Evolutionary conservation across 2,797 vertebrate genomes (phyloP), one percentile per base, ranked within the genome.

Genomic region (Parauchenoglanis punctatus): DNA sequence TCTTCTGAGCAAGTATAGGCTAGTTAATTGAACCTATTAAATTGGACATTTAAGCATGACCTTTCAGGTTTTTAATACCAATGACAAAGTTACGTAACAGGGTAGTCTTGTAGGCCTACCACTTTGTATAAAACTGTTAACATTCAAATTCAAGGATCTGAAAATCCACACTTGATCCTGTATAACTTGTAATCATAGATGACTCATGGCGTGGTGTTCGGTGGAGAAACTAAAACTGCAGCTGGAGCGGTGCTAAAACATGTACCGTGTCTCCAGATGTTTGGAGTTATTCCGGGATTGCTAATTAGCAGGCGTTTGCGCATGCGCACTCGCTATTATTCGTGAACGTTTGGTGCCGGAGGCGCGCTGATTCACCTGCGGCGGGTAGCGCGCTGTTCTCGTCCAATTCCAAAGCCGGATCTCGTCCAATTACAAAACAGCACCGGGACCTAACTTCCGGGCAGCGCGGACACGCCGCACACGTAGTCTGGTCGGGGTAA

Each of bases 341-440:
- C 58, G 31, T 7, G 72, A 49, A 52, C 25, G 44, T 31, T 31
- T 61, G 17, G 61, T 23, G 87, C 63, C 52, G 59, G 49, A 44
- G 84, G 80, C 15, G 52, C 52, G 25, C 78, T 63, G 80, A 61
- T 82, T 87, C 88, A 91, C 89, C 91, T 91, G 87, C 75, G 68
- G 84, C 80, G 86, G 56, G 44, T 40, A 81, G 72, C 11, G 49
- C 6, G 58, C 61, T 49, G 49, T 17, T n/a, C n/a, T 23, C 81
- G 28, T 40, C 40, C 40, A 40, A 40, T 40, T 40, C 40, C 40
- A 40, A 40, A 20, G 8, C 63, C 8, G 61, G 31, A 52, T 83
- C n/a, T 68, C 63, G 81, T 67, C 81, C 81, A 83, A 83, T 83
- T 83, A 52, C 4, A 83, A 52, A 67, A 12, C 61, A 83, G 81